Evolutionary conservation across 2,113 vertebrate genomes (phyloP), one percentile per base, ranked within the genome.

Genomic region (Tachysurus vachellii): DNA sequence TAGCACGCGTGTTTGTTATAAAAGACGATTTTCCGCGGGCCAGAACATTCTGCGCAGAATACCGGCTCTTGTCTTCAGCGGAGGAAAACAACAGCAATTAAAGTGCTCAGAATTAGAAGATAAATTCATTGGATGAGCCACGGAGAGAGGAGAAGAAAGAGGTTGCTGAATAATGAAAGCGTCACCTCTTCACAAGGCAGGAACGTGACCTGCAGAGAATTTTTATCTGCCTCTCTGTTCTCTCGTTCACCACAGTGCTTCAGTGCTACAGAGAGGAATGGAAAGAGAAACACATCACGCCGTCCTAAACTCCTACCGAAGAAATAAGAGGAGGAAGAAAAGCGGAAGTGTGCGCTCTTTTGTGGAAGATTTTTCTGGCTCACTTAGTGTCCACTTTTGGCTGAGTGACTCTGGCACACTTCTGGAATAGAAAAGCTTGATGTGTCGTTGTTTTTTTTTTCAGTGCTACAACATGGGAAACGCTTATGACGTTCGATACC

Each of bases 21-120:
- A 71, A 81, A 36, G 21, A 70, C 4, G 4, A 17, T 44, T 80
- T 73, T 75, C 66, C 16, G 79, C 50, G 23, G 17, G 17, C 31
- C 62, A 42, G 19, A 70, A 89, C 66, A 28, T 56, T 84, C 82
- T 57, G 64, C 82, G 0, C 64, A 56, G 31, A 88, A 70, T 19
- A 88, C 70, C 70, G 87, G 28, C 50, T 86, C 73, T 89, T 82
- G 62, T 88, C 1, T 0, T 79, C 28, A 80, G 86, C 84, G 76
- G 77, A 91, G 61, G 68, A 62, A 86, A 62, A 80, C 80, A 88
- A 62, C 80, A 89, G 50, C 80, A 64, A 83, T 83, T 82, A 87
- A 82, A 77, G 64, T 19, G 61, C 76, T 86, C 75, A 42, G 61
- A 5, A 81, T 73, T 68, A 19, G 57, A 56, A 83, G 70, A 83